phyloP scores from a whole-genome alignment of 1,140 invertebrate species.

The Drosophila funebris region DNA sequence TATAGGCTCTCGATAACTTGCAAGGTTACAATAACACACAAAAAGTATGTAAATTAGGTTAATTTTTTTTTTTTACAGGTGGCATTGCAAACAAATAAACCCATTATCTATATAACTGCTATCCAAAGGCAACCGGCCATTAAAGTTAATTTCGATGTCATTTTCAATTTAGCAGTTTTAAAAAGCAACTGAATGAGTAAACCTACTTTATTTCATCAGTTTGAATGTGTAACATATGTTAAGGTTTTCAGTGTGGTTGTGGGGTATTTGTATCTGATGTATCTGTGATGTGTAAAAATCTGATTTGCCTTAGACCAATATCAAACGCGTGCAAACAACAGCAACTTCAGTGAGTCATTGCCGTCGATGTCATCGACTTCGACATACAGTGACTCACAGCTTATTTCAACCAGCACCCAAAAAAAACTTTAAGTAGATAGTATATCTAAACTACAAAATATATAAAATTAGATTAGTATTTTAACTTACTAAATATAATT shows the following conservation, averaged over 20 bases:
- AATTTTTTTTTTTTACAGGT: too few species aligned
- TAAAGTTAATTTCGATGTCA: slow-evolving; percentile 69
- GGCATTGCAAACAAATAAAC: not conserved
- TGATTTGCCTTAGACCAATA: slow-evolving; percentile 83
- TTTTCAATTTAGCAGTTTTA: slow-evolving; percentile 71
- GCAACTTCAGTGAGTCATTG: slow-evolving; percentile 52
- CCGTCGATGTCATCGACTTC: slow-evolving; percentile 40
- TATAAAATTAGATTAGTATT: too few species aligned
- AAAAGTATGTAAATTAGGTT: slow-evolving; percentile 23
- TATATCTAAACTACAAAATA: too few species aligned
- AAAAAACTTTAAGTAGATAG: too few species aligned
- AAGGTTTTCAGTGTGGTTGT: slow-evolving; percentile 19
- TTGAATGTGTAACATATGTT: slow-evolving; percentile 61
- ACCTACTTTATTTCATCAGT: slow-evolving; percentile 76
- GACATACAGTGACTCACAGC: too few species aligned
- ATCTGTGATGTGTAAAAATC: slow-evolving; percentile 73
- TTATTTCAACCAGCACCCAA: too few species aligned
- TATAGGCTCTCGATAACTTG: too few species aligned
- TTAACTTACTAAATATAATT: too few species aligned
- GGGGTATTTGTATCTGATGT: slow-evolving; percentile 1
- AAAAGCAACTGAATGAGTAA: slow-evolving; percentile 47
- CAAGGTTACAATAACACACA: too few species aligned
- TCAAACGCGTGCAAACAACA: slow-evolving; percentile 78
- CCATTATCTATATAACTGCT: not conserved
- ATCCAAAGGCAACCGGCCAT: slow-evolving; percentile 34